Base-by-base conservation (phyloP, 2,113 vertebrate genomes). In the Thamnophis sirtalis region DNA sequence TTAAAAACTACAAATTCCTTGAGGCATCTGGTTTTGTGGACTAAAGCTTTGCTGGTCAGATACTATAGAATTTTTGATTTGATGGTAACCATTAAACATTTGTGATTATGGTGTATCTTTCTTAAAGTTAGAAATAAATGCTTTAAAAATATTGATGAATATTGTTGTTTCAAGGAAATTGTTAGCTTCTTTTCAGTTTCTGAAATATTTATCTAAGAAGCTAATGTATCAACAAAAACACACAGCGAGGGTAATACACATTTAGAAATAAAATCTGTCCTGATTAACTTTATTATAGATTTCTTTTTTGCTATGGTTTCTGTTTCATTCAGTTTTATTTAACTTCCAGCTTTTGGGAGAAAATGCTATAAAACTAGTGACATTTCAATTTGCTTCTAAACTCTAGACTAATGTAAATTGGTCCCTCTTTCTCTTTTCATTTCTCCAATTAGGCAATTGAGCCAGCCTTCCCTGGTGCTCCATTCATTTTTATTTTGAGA, bases 261-360 rank as follows among this genome's bases (percentile, higher is more conserved):
- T 73, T 73, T 73, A 73, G 13, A 73, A 5, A 38, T 73, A 91
- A 60, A 89, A 60, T 86, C 55, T 80, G 73, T 53, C 87, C 84
- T 89, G 87, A 53, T 80, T n/a, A 85, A 33, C 13, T 85, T 86
- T 92, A 51, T 89, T 92, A 85, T 53, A 89, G 43, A 7, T 21
- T 55, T 9, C n/a, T 33, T 49, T n/a, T 92, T 80, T 89, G 55
- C 63, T 73, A 89, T 48, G 85, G 55, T 92, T 92, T 51, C 38
- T 92, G 87, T 33, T 92, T 49, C 28, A 55, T 92, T 89, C 87
- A 28, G 91, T 58, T 92, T 92, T 80, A 85, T 92, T 92, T 89
- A 21, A 87, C 90, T 73, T 91, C 84, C 90, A 87, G 85, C 10
- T 26, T 87, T 86, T 87, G 68, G n/a, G n/a, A 19, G 15, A 73